Percentiles rank a stretch among this genome's conserved stretches.
Conservation (phyloP, 2,113 vertebrate genomes). For the Limanda limanda region DNA sequence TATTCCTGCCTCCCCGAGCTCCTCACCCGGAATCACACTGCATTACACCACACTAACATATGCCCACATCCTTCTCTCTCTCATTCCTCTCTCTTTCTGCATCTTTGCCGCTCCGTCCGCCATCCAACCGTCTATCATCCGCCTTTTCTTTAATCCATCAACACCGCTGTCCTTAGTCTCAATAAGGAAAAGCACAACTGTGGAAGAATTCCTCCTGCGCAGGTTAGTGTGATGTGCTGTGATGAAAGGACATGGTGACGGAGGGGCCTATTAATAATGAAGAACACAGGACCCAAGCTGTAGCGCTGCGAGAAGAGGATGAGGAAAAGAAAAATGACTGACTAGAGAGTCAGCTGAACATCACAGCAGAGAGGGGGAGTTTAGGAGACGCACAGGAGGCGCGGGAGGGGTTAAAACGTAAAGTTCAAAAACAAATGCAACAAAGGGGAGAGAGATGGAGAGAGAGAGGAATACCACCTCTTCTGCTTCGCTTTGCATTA, state of each 20-base stretch:
- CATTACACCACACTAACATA: slow-evolving; percentile 76
- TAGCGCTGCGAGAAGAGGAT: slow-evolving; percentile 63
- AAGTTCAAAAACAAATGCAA: slow-evolving; percentile 54
- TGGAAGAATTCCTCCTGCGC: slow-evolving; percentile 78
- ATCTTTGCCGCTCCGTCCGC: slow-evolving; percentile 34
- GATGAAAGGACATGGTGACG: slow-evolving; percentile 79
- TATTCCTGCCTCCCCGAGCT: slow-evolving; percentile 74
- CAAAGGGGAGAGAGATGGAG: slow-evolving; percentile 20
- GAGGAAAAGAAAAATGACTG: slow-evolving; percentile 50
- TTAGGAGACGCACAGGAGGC: slow-evolving; percentile 35
- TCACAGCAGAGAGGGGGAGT: slow-evolving; percentile 53
- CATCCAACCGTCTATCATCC: slow-evolving; percentile 17
- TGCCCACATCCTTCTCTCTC: slow-evolving; percentile 61
- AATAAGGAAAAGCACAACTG: slow-evolving; percentile 66
- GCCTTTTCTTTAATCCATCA: slow-evolving; percentile 52
- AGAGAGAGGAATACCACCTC: slow-evolving; percentile 24
- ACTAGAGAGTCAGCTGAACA: slow-evolving; percentile 59
- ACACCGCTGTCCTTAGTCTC: slow-evolving; percentile 58
- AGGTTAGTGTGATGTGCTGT: slow-evolving; percentile 72
- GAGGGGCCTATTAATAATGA: slow-evolving; percentile 82
- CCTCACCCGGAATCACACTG: slow-evolving; percentile 77
- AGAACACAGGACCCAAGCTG: slow-evolving; percentile 72
- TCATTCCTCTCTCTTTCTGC: slow-evolving; percentile 29
- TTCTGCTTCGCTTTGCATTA: slow-evolving; percentile 49
- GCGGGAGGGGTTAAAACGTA: slow-evolving; percentile 43